A percentile compares a stretch with the other conserved stretches of the same genome.
These are phyloP conservation scores for Catocala nupta DNA, from an alignment of 2,888 invertebrate genomes.

Conservation along the genomic window DNA sequence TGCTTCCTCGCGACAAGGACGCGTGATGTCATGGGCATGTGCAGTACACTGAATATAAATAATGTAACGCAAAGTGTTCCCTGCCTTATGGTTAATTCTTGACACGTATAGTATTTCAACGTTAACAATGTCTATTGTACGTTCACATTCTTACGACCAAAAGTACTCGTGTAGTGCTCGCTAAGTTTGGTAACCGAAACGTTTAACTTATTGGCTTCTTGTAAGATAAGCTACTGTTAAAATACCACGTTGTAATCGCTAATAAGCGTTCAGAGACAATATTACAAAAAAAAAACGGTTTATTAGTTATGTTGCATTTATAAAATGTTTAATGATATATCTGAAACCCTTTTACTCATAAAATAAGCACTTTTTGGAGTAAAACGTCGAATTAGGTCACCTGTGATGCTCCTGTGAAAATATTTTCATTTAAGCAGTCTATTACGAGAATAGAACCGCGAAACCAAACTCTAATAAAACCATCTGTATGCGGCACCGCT, in stretches of 20 bases:
- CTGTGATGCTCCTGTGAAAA: background rate
- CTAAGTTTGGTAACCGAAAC: constrained; percentile 46
- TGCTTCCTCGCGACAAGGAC: constrained; percentile 82
- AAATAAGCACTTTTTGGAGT: background rate
- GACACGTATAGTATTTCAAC: constrained; percentile 72
- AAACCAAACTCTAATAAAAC: constrained; percentile 3
- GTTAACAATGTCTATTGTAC: constrained; percentile 63
- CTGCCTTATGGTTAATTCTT: constrained; percentile 63
- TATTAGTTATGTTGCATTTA: no score
- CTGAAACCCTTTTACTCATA: background rate
- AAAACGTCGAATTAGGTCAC: background rate
- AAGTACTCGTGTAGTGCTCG: constrained; percentile 40
- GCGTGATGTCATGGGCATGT: constrained; percentile 79
- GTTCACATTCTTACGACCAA: constrained; percentile 46
- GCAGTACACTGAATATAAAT: constrained; percentile 73
- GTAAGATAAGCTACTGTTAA: background rate
- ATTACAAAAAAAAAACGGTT: no score
- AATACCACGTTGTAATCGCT: background rate
- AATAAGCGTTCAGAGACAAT: no score
- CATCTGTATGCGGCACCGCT: constrained; percentile 24
- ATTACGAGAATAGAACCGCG: background rate
- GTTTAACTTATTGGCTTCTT: constrained; percentile 14
- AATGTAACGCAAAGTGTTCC: constrained; percentile 63
- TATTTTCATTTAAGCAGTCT: background rate
- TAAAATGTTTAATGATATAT: no score